Percentiles rank a stretch among this genome's conserved stretches.
Conservation (phyloP, 2,113 vertebrate genomes). For the Procapra przewalskii region DNA sequence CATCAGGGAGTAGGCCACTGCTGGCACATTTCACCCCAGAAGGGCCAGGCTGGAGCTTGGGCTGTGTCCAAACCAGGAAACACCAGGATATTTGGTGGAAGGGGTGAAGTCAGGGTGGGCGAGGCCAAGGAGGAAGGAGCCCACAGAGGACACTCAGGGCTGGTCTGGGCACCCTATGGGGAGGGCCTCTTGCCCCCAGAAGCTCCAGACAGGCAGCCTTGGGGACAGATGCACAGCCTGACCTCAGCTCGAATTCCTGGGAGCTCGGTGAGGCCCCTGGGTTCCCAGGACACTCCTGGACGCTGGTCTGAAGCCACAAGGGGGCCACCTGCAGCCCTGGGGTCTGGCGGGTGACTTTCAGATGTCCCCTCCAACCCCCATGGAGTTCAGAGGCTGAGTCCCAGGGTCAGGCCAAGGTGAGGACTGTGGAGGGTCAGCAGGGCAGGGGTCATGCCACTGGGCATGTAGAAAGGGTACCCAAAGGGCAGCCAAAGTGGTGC, state of each 20-base stretch:
- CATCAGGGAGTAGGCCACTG: not conserved
- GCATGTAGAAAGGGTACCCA: not conserved
- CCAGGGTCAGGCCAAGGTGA: not conserved
- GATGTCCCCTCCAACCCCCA: not conserved
- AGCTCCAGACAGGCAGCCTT: not conserved
- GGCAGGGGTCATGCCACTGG: not conserved
- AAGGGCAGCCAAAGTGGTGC: not conserved
- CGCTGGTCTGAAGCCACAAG: not conserved
- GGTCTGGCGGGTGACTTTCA: not conserved
- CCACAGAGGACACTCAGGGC: not conserved
- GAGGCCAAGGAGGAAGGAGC: not conserved
- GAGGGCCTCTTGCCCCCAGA: not conserved
- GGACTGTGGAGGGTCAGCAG: not conserved
- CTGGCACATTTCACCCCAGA: conserved; percentile 73
- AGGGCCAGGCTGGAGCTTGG: conserved; percentile 85
- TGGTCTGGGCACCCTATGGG: not conserved
- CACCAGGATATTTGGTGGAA: not conserved
- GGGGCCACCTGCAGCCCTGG: not conserved
- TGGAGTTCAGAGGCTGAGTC: not conserved
- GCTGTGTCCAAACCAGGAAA: conserved; percentile 83
- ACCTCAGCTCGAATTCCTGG: not conserved
- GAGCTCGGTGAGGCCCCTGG: not conserved
- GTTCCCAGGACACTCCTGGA: not conserved
- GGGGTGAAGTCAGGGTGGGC: not conserved
- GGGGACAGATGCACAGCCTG: not conserved